Evolutionary conservation across 2,113 vertebrate genomes (phyloP).

Genomic region (Gulo gulo): DNA sequence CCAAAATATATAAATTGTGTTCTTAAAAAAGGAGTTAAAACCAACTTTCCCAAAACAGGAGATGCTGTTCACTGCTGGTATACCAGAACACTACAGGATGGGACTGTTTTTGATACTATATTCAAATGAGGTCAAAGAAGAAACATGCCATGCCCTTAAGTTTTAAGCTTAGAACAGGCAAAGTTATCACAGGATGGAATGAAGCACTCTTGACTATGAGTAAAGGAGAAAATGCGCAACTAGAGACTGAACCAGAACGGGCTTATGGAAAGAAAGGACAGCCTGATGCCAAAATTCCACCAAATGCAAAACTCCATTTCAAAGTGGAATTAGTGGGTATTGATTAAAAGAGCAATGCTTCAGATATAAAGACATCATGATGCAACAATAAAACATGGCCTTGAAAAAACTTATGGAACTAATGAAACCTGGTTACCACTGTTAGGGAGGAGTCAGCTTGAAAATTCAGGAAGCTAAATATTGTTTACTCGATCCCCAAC

Average conservation of each 20-base stretch:
- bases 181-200: conserved; percentile 83
- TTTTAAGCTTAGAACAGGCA: conserved; percentile 61
- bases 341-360: neutral
- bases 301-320: neutral
- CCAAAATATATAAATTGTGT: conserved; percentile 89
- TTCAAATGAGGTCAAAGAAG: conserved; percentile 91
- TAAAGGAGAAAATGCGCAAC: neutral
- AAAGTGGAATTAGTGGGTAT: neutral
- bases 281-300: neutral
- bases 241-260: neutral
- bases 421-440: neutral
- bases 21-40: conserved; percentile 92
- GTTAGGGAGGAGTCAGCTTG: neutral
- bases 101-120: conserved; percentile 85
- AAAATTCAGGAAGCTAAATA: neutral
- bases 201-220: conserved; percentile 73
- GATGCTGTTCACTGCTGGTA: conserved; percentile 92
- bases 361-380: neutral
- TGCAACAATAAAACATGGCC: neutral
- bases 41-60: conserved; percentile 91
- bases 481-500: neutral
- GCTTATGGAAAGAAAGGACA: neutral
- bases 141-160: conserved; percentile 87
- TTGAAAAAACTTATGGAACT: neutral
- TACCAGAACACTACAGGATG: conserved; percentile 76